These are phyloP conservation scores for Stenichneumon culpator DNA, from an alignment of 2,888 invertebrate species.

Conservation along the genomic window DNA sequence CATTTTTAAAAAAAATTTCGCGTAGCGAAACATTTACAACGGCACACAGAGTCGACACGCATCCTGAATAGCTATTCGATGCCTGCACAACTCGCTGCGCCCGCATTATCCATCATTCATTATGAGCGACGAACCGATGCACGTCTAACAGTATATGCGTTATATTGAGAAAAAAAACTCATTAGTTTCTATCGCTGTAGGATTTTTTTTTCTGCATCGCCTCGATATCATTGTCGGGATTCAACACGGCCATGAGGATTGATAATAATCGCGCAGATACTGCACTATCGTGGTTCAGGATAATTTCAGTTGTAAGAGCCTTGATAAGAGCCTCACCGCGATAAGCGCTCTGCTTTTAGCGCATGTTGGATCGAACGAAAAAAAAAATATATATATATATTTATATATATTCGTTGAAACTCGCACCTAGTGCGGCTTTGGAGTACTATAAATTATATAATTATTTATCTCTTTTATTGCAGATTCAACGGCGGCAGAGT, in stretches of 20 bases:
- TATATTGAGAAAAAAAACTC: neutral
- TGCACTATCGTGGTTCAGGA: constrained; percentile 13
- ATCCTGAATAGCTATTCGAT: constrained; percentile 48
- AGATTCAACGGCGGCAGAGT: constrained; percentile 96
- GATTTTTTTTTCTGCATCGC: neutral
- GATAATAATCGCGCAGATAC: constrained; percentile 5
- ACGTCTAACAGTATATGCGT: constrained; percentile 27
- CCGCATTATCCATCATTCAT: constrained; percentile 51
- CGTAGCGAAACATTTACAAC: constrained; percentile 11
- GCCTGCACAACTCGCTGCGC: constrained; percentile 32
- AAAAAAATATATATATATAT: neutral
- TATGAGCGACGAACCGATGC: constrained; percentile 56
- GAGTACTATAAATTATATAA: neutral
- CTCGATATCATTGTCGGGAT: neutral
- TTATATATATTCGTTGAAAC: neutral
- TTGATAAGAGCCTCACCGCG: constrained; percentile 4
- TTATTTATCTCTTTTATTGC: constrained; percentile 81
- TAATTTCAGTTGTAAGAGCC: neutral
- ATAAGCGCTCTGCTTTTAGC: neutral
- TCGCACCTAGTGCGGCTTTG: neutral
- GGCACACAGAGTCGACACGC: constrained; percentile 29
- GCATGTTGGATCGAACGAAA: neutral
- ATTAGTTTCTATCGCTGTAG: neutral
- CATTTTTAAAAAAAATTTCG: neutral
- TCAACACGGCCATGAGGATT: neutral